Base-by-base conservation (phyloP, 2,888 invertebrate genomes). In the Xanthia icteritia region DNA sequence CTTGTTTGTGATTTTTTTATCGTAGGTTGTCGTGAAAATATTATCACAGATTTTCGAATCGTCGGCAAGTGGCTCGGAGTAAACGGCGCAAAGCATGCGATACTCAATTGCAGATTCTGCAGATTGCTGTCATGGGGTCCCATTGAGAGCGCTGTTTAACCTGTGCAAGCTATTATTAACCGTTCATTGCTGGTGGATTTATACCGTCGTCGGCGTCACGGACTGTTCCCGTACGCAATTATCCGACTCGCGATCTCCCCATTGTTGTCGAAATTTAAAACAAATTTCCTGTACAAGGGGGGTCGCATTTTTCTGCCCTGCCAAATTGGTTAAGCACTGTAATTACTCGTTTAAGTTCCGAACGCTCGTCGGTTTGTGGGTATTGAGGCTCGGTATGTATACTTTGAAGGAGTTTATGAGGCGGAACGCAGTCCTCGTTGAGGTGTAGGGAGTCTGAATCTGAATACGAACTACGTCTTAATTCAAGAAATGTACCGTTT, bases 201-300 rank as follows among this genome's bases (percentile, higher is more conserved):
- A 94, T 94, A 92, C 93, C 89, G 82, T 86, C 91, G 89, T 89
- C 90, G 91, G 90, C 95, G 95, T 96, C 94, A 95, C 94, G 95
- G 95, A 90, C 90, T 89, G 93, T 95, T 94, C 94, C 91, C 93
- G 93, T 92, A 92, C 92, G 92, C 94, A 95, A 96, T 96, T 96
- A 96, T 96, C 96, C 93, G 86, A 90, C 90, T 93, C 90, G 92
- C 94, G 90, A 96, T 96, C 96, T 95, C 94, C 94, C 96, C 96
- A 96, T 96, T 96, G 96, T 96, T 96, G 95, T 96, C 94, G 96
- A 96, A 96, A 95, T 96, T 96, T 96, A 95, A 96, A 96, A 96
- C 96, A 96, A 96, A 96, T 96, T 96, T 96, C 95, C 95, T 95
- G 94, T 94, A 91, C 93, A 92, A 93, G 94, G 95, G 95, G 94